A percentile compares a stretch with the other conserved stretches of the same genome.
Conservation (phyloP, 2,113 vertebrate species). For the Dissostichus mawsoni region DNA sequence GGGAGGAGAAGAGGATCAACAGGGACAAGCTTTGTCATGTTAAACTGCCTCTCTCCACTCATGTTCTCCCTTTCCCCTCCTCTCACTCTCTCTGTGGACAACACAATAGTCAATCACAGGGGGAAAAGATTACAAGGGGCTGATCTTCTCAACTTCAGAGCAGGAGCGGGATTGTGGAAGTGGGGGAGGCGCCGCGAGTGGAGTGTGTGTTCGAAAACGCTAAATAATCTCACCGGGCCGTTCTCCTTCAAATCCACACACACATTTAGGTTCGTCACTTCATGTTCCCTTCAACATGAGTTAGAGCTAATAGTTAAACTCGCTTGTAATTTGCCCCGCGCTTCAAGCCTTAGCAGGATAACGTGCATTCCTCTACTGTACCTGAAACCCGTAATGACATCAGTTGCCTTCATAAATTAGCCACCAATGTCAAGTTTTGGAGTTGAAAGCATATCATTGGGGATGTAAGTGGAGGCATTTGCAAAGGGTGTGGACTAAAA, state of each 20-base stretch:
- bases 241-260: constrained; percentile 40
- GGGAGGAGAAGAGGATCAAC: constrained; percentile 67
- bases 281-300: constrained; percentile 48
- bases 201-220: constrained; percentile 40
- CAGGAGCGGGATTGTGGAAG: constrained; percentile 59
- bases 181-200: constrained; percentile 54
- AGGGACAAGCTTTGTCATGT: constrained; percentile 82
- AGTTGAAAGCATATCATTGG: constrained; percentile 48
- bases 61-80: constrained; percentile 37
- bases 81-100: constrained; percentile 47
- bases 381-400: constrained; percentile 39
- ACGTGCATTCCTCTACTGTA: constrained; percentile 65
- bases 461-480: constrained; percentile 55
- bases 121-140: constrained; percentile 77
- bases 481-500: constrained; percentile 34
- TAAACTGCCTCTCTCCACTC: constrained; percentile 66
- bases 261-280: constrained; percentile 46
- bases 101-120: constrained; percentile 76
- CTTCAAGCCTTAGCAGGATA: constrained; percentile 61
- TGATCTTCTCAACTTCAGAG: constrained; percentile 74
- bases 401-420: constrained; percentile 63
- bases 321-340: constrained; percentile 52
- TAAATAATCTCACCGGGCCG: constrained; percentile 27
- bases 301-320: constrained; percentile 65
- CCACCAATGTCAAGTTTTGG: constrained; percentile 38